A percentile compares a stretch with the other conserved stretches of the same genome.
These are phyloP conservation scores for Drosophila kohkoa DNA, from an alignment of 1,140 invertebrate species.

Conservation along the genomic window DNA sequence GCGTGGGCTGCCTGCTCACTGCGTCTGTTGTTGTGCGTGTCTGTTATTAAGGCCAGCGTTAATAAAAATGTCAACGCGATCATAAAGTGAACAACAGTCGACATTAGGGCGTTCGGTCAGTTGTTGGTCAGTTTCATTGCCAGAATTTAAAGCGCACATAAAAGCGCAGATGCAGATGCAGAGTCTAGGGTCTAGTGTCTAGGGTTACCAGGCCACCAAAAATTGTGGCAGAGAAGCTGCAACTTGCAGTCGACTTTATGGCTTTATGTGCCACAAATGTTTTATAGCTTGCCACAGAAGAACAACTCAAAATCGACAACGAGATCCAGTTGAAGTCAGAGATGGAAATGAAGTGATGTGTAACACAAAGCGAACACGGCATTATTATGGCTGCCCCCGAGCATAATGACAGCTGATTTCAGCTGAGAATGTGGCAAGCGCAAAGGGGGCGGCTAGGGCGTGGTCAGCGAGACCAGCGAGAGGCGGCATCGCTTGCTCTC, in stretches of 20 bases:
- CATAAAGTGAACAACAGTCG: slow-evolving; percentile 71
- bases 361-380: slow-evolving; percentile 72
- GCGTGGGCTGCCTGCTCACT: slow-evolving; percentile 4
- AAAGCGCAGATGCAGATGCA: slow-evolving; percentile 46
- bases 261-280: slow-evolving; percentile 48
- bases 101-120: slow-evolving; percentile 57
- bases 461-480: slow-evolving; percentile 20
- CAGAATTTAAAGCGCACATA: slow-evolving; percentile 74
- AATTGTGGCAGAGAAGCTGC: slow-evolving; percentile 4
- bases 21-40: slow-evolving; percentile 28
- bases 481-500: slow-evolving; percentile 63
- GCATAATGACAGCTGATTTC: slow-evolving; percentile 48
- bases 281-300: slow-evolving; percentile 29
- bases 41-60: slow-evolving; percentile 63
- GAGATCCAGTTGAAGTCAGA: not conserved
- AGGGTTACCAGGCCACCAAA: slow-evolving; percentile 46
- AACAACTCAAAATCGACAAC: not conserved
- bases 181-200: slow-evolving; percentile 41
- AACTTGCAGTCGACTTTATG: slow-evolving; percentile 37
- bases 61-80: slow-evolving; percentile 82
- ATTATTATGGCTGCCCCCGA: slow-evolving; percentile 71
- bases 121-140: slow-evolving; percentile 53
- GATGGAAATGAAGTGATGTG: slow-evolving; percentile 50
- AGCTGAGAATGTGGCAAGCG: slow-evolving; percentile 21
- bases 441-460: slow-evolving; percentile 23